phyloP scores from a whole-genome alignment of 2,888 invertebrate species.

The Mongoloraphidia duomilia region DNA sequence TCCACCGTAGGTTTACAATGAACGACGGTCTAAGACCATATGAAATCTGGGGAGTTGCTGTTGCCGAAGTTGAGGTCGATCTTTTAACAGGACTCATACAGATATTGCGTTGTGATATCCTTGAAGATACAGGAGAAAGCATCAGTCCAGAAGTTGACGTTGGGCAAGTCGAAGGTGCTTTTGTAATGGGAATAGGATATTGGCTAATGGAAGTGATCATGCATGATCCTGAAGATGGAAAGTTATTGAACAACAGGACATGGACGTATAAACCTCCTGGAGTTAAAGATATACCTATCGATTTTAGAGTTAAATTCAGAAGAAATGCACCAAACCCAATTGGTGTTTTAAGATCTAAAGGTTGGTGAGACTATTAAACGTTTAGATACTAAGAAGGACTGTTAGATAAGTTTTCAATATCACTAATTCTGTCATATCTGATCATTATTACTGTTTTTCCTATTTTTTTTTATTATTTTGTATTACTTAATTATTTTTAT shows the following conservation, averaged over 20 bases:
- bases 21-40: slow-evolving; percentile 39
- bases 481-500: too few relatives aligned
- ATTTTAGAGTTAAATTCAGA: slow-evolving; percentile 54
- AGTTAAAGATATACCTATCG: slow-evolving; percentile 61
- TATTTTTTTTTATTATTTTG: too few relatives aligned
- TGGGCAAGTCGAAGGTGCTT: slow-evolving; percentile 68
- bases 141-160: slow-evolving; percentile 58
- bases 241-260: slow-evolving; percentile 56
- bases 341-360: slow-evolving; percentile 62
- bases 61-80: slow-evolving; percentile 63
- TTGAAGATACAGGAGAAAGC: slow-evolving; percentile 61
- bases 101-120: slow-evolving; percentile 48
- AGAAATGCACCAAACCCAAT: slow-evolving; percentile 47
- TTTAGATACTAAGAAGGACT: too few relatives aligned
- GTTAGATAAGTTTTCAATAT: too few relatives aligned
- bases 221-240: slow-evolving; percentile 47
- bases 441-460: too few relatives aligned
- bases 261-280: slow-evolving; percentile 73
- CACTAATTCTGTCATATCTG: too few relatives aligned
- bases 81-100: slow-evolving; percentile 62
- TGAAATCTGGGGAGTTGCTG: slow-evolving; percentile 45
- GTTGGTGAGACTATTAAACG: slow-evolving; percentile 24
- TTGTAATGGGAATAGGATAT: slow-evolving; percentile 62
- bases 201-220: slow-evolving; percentile 59
- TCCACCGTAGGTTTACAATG: slow-evolving; percentile 15